These are phyloP conservation scores for Microcebus griseorufus DNA, from an alignment of 2,113 vertebrate species.

Conservation along the genomic window DNA sequence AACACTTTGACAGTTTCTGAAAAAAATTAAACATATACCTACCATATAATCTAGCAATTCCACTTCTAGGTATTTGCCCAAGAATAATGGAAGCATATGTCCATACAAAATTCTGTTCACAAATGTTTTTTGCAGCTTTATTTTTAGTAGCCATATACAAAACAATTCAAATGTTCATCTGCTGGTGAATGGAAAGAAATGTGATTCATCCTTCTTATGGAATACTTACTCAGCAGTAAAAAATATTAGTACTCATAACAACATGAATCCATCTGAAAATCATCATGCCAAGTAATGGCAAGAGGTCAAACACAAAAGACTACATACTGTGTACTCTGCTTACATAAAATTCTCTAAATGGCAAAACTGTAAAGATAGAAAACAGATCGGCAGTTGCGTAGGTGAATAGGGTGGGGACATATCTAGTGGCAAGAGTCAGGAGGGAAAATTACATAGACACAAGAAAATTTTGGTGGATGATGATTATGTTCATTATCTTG, in stretches of 20 bases:
- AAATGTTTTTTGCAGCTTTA: background rate
- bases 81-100: background rate
- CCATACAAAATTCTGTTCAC: background rate
- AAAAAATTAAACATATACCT: background rate
- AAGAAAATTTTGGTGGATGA: background rate
- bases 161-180: background rate
- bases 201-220: background rate
- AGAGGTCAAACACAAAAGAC: background rate
- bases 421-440: background rate
- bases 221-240: background rate
- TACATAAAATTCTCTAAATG: background rate
- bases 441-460: background rate
- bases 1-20: background rate
- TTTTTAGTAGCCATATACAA: background rate
- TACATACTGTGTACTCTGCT: background rate
- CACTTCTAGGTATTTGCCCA: background rate
- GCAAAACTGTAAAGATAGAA: background rate
- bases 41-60: background rate
- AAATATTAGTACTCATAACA: background rate
- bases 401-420: rapidly evolving
- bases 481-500: background rate
- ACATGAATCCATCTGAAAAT: background rate
- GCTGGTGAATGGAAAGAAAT: background rate
- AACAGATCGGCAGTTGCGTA: background rate
- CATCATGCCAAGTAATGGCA: background rate